A percentile compares a stretch with the other conserved stretches of the same genome.
These are phyloP conservation scores for Clarias platycephalus DNA, from an alignment of 2,797 vertebrate species.

Conservation along the genomic window DNA sequence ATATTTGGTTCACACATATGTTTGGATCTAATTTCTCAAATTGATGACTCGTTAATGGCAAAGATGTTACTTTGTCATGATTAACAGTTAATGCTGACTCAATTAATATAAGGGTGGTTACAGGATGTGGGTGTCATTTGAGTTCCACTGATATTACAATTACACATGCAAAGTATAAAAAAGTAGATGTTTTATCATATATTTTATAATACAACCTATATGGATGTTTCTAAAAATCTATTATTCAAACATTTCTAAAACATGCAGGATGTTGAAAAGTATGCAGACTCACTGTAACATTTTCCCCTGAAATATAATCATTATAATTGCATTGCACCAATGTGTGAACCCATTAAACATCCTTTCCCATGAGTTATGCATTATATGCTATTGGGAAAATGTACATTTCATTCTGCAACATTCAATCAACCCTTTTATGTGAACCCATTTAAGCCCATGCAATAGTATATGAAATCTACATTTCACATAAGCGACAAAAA, in stretches of 20 bases:
- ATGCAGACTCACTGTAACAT: not conserved
- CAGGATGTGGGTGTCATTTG: not conserved
- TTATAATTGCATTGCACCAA: not conserved
- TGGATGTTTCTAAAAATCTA: not conserved
- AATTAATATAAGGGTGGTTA: not conserved
- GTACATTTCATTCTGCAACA: not conserved
- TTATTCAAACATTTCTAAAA: not conserved
- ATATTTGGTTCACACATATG: not conserved
- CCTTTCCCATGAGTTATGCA: not conserved
- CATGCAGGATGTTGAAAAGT: not conserved
- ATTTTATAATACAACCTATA: not conserved
- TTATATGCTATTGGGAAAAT: not conserved
- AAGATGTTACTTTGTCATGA: not conserved
- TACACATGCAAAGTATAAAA: not conserved
- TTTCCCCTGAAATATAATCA: not conserved
- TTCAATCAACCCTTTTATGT: not conserved
- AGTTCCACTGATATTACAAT: not conserved
- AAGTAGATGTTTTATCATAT: too few species aligned
- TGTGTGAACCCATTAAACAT: not conserved
- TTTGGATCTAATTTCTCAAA: not conserved
- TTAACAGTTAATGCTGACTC: not conserved
- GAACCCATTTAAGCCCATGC: not conserved
- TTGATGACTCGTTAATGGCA: not conserved
- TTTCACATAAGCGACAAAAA: not conserved
- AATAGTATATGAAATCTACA: not conserved